Evolutionary conservation across 2,113 vertebrate genomes (phyloP).

Genomic region (Lasiurus borealis): DNA sequence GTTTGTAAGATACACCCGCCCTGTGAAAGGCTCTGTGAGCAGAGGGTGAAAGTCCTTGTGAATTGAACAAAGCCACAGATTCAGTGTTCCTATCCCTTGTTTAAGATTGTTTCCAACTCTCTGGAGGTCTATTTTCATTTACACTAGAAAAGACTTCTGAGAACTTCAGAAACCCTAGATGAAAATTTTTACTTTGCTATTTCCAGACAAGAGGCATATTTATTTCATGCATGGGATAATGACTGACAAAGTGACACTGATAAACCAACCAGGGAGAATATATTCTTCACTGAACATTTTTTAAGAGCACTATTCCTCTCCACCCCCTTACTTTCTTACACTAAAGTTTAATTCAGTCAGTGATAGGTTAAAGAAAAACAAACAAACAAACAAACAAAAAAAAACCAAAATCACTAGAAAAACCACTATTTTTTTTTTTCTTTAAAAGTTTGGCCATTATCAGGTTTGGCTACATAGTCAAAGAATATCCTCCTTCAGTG

Average conservation of each 20-base stretch:
- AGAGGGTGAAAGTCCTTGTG: neutral
- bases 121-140: constrained; percentile 41
- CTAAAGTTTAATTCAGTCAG: constrained; percentile 42
- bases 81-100: neutral
- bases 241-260: neutral
- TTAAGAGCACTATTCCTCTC: neutral
- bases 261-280: neutral
- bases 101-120: neutral
- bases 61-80: neutral
- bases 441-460: constrained; percentile 32
- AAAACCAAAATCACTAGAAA: neutral
- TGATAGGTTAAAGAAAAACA: constrained; percentile 29
- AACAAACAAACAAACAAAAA: neutral
- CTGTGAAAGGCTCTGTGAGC: neutral
- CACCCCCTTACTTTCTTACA: neutral
- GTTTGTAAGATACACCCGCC: neutral
- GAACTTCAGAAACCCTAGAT: constrained; percentile 37
- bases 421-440: constrained; percentile 19
- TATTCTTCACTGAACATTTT: neutral
- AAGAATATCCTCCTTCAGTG: neutral
- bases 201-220: neutral
- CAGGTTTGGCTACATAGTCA: neutral
- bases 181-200: constrained; percentile 1
- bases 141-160: constrained; percentile 41
- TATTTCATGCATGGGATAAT: constrained; percentile 6